Percentiles rank a stretch among this genome's conserved stretches.
phyloP scores from a whole-genome alignment of 2,113 vertebrate genomes.

The Archilochus colubris region DNA sequence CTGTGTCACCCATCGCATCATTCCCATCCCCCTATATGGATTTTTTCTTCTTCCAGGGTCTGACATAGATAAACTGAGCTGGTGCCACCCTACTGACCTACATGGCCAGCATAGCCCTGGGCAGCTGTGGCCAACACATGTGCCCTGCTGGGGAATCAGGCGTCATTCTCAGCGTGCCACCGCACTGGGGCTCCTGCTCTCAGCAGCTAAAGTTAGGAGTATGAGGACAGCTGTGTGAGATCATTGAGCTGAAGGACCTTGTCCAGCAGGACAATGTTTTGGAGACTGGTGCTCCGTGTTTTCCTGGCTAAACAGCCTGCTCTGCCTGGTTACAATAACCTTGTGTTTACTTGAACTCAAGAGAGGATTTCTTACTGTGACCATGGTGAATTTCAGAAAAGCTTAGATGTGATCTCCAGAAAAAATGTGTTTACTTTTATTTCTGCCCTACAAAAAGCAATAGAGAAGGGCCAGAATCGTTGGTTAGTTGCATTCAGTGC shows the following conservation, averaged over 20 bases:
- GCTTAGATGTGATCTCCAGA: neutral
- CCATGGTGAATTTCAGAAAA: neutral
- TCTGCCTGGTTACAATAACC: conserved; percentile 30
- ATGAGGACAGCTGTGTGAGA: conserved; percentile 14
- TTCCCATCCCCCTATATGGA: neutral
- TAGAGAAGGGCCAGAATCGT: neutral
- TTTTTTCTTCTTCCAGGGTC: neutral
- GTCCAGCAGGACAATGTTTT: neutral
- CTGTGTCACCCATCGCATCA: neutral
- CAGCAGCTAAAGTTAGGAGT: neutral
- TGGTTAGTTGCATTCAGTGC: neutral
- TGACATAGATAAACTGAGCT: neutral
- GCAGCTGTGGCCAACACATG: accelerated
- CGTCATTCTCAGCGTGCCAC: neutral
- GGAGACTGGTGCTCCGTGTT: conserved; percentile 27
- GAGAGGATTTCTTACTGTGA: neutral
- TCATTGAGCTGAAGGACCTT: conserved; percentile 16
- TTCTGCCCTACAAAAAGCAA: neutral
- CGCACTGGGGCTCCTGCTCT: neutral
- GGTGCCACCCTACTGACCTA: neutral
- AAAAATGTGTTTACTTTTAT: neutral
- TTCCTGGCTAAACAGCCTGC: neutral
- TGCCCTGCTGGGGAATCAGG: neutral
- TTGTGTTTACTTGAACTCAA: conserved; percentile 32
- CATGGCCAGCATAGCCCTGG: accelerated